Evolutionary conservation across 2,113 vertebrate species (phyloP).

Genomic region (Scomber japonicus): DNA sequence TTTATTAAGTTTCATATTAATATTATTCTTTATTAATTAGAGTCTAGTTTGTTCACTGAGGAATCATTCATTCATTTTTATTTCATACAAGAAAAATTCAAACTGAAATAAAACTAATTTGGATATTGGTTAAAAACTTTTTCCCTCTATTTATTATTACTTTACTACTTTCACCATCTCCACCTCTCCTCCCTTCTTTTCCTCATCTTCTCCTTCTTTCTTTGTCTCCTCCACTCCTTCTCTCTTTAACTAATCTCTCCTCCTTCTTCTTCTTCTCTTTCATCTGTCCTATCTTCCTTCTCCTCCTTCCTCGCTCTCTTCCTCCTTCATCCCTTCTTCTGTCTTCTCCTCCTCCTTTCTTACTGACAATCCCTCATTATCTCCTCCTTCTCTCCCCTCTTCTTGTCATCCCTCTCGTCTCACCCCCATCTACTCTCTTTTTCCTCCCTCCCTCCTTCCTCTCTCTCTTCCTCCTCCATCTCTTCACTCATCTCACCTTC

Average conservation of each 20-base stretch:
- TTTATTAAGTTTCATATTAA: too few species aligned
- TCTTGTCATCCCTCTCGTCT: too few species aligned
- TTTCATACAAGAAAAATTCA: too few species aligned
- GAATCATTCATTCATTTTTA: too few species aligned
- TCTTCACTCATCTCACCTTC: not conserved
- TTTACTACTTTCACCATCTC: too few species aligned
- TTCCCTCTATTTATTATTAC: not conserved
- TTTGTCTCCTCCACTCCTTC: slow-evolving; percentile 25
- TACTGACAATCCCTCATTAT: too few species aligned
- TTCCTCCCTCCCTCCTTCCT: not conserved
- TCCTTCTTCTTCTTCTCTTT: not conserved
- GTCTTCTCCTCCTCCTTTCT: not conserved
- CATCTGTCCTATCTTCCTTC: slow-evolving; percentile 1
- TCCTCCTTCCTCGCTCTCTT: not conserved
- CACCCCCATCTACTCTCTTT: not conserved
- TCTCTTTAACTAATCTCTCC: not conserved
- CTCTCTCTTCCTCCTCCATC: not conserved
- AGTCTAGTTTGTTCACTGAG: too few species aligned
- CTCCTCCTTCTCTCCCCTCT: not conserved
- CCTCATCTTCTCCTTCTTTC: not conserved
- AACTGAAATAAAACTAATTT: too few species aligned
- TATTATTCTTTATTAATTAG: too few species aligned
- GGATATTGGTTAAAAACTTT: too few species aligned
- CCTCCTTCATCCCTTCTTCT: not conserved
- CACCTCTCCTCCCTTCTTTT: not conserved